Evolutionary conservation across 2,113 vertebrate species (phyloP).

Genomic region (Cyprinus carpio): DNA sequence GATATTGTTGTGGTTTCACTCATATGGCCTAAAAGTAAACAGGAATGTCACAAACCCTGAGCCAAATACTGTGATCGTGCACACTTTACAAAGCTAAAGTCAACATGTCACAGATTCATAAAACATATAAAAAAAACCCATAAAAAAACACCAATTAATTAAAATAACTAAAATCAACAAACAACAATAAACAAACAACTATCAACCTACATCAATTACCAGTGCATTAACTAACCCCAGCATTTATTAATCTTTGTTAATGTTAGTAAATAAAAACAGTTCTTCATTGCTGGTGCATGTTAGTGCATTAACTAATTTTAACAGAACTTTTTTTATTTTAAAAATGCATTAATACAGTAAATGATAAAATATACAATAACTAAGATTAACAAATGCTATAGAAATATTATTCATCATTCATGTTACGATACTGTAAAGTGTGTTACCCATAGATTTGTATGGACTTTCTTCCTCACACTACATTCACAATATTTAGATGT

Average conservation of each 20-base stretch:
- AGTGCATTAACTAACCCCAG: too few species aligned
- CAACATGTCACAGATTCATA: too few species aligned
- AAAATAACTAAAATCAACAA: too few species aligned
- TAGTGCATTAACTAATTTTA: neutral
- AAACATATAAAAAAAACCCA: too few species aligned
- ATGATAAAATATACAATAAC: too few species aligned
- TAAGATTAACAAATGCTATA: neutral
- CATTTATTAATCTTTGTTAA: neutral
- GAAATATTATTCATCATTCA: neutral
- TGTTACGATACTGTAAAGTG: neutral
- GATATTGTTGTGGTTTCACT: neutral
- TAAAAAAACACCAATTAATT: too few species aligned
- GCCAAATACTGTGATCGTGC: neutral
- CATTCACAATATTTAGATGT: neutral
- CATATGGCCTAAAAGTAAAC: neutral
- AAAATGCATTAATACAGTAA: neutral
- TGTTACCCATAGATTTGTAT: neutral
- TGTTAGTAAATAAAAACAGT: neutral
- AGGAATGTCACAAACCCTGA: conserved; percentile 7
- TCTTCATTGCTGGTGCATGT: too few species aligned
- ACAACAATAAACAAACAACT: too few species aligned
- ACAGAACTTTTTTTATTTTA: too few species aligned
- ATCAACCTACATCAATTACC: too few species aligned
- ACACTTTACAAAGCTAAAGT: neutral
- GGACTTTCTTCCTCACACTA: neutral